Conservation (phyloP, 92 coral and sea anemone genomes). For the Epizoanthus stellaris region DNA sequence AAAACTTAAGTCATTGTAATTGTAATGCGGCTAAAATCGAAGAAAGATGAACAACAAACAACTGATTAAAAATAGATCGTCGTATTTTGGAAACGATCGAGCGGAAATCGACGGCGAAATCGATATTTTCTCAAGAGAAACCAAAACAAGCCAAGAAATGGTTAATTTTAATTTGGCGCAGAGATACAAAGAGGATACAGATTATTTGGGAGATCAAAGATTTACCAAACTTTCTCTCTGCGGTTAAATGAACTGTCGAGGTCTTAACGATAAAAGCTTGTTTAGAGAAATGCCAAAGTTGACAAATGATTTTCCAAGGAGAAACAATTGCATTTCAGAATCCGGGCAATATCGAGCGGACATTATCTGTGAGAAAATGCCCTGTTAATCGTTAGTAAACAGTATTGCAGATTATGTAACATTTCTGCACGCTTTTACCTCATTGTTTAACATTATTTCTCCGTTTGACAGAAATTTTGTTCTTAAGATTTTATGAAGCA, state of each 20-base stretch:
- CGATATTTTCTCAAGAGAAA: no score
- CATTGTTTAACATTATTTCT: slow-evolving; percentile 30
- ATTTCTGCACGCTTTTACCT: slow-evolving; percentile 12
- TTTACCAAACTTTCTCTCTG: not conserved
- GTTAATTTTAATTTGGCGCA: no score
- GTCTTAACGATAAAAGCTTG: not conserved
- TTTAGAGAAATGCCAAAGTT: not conserved
- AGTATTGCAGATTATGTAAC: slow-evolving; percentile 7
- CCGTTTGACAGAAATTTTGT: slow-evolving; percentile 28
- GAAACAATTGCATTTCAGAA: not conserved
- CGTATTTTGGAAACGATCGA: no score
- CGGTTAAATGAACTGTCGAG: not conserved
- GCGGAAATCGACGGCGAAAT: no score
- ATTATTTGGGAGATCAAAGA: no score
- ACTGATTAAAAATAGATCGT: no score
- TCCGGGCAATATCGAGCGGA: slow-evolving; percentile 15
- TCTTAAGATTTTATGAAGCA: slow-evolving; percentile 29
- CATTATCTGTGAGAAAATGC: not conserved
- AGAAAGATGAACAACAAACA: no score
- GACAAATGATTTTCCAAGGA: not conserved
- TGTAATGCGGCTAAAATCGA: no score
- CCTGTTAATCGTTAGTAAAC: slow-evolving; percentile 16
- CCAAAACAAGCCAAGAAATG: no score
- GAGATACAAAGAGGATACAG: no score
- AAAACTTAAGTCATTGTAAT: no score